phyloP scores from a whole-genome alignment of 2,113 vertebrate genomes.

The Poicephalus meyeri region DNA sequence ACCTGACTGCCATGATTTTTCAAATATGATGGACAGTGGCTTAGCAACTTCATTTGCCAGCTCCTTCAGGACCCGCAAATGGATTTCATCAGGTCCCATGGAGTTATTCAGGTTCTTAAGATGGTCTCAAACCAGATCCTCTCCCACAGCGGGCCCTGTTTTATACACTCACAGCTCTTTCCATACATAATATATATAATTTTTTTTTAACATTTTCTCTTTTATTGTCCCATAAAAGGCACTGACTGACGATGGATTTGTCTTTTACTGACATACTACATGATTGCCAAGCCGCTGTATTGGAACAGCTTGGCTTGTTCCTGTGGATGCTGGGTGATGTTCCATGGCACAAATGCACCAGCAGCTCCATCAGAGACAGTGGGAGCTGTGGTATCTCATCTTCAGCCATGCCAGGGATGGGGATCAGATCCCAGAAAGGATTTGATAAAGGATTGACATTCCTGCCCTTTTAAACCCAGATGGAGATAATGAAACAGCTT shows the following conservation, averaged over 20 bases:
- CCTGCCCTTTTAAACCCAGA: background rate
- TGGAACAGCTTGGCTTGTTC: background rate
- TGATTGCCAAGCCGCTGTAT: background rate
- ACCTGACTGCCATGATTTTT: no score
- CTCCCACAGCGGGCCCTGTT: background rate
- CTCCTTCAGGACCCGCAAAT: no score
- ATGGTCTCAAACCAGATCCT: no score
- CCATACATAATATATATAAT: background rate
- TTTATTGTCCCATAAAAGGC: background rate
- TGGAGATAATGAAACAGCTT: accelerated
- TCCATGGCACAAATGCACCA: background rate
- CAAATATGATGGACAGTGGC: no score
- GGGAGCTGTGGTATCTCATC: background rate
- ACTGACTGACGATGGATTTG: background rate
- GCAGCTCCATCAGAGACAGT: accelerated
- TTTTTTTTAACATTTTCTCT: background rate
- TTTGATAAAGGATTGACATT: background rate
- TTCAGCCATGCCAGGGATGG: background rate
- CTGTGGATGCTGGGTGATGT: background rate
- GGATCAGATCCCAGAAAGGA: background rate
- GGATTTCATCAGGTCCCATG: no score
- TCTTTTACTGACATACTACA: background rate
- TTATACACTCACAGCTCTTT: background rate
- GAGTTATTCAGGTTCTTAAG: no score
- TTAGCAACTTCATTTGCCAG: no score